phyloP scores from a whole-genome alignment of 2,797 vertebrate genomes.

The Chiroxiphia lanceolata region DNA sequence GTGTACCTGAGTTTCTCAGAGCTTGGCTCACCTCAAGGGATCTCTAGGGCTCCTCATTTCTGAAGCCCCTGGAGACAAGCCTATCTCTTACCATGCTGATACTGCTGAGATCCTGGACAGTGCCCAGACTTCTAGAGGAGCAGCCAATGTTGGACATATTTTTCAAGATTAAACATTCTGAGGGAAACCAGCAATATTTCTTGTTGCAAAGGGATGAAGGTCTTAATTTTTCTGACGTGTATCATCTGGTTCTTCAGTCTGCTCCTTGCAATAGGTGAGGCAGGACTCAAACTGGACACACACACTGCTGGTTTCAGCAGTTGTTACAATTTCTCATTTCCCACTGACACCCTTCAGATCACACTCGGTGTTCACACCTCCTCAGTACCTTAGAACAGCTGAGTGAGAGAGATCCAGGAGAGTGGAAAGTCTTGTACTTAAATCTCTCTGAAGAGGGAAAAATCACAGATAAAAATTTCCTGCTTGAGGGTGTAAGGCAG shows the following conservation, averaged over 20 bases:
- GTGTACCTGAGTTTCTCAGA: not conserved
- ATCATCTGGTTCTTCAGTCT: conserved; percentile 18
- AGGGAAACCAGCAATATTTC: conserved; percentile 10
- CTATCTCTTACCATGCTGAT: not conserved
- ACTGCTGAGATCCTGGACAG: not conserved
- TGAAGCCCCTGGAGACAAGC: not conserved
- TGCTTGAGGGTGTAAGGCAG: not conserved
- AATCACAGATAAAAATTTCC: conserved; percentile 1
- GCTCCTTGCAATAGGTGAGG: not conserved
- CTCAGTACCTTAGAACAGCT: not conserved
- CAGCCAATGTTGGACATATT: not conserved
- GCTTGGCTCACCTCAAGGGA: not conserved
- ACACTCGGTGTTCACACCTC: not conserved
- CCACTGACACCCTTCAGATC: not conserved
- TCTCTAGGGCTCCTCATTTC: not conserved
- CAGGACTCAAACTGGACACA: conserved; percentile 4
- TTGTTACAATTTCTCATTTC: conserved; percentile 1
- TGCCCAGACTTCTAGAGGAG: not conserved
- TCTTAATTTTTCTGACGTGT: not conserved
- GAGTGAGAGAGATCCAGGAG: not conserved
- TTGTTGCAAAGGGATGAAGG: not conserved
- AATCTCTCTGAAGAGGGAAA: not conserved
- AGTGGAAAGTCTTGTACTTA: not conserved
- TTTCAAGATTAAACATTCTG: conserved; percentile 11
- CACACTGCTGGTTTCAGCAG: not conserved